A percentile compares a stretch with the other conserved stretches of the same genome.
phyloP scores from a whole-genome alignment of 1,140 invertebrate species.

The Nautilus pompilius region DNA sequence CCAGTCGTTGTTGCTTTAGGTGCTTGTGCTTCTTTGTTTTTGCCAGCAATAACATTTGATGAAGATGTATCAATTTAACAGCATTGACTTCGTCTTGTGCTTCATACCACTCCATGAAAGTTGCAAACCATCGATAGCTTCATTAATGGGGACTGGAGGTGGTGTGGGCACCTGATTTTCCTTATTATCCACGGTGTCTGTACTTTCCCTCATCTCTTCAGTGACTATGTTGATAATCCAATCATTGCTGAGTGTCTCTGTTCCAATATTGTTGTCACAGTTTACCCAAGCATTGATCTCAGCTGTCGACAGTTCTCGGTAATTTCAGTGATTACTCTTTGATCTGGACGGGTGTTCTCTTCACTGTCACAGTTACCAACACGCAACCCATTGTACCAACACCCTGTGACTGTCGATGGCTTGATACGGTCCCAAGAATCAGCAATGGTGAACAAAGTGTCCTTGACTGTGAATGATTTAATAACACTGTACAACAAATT shows the following conservation, averaged over 20 bases:
- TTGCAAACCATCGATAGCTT: not conserved
- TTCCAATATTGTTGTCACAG: not conserved
- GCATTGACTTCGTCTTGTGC: not conserved
- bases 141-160: not conserved
- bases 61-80: not conserved
- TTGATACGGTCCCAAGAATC: too few relatives aligned
- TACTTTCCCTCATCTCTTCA: not conserved
- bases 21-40: not conserved
- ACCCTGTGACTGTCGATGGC: not conserved
- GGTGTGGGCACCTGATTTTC: not conserved
- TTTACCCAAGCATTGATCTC: not conserved
- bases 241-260: not conserved
- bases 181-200: not conserved
- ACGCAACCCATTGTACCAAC: not conserved
- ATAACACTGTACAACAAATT: too few relatives aligned
- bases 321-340: not conserved
- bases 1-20: not conserved
- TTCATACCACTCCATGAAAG: not conserved
- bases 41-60: not conserved
- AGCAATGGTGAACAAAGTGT: too few relatives aligned
- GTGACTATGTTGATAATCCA: not conserved
- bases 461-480: too few relatives aligned
- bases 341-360: not conserved
- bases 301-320: not conserved
- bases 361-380: not conserved